phyloP scores from a whole-genome alignment of 2,888 invertebrate species.

The Lepidochrysops patricia region DNA sequence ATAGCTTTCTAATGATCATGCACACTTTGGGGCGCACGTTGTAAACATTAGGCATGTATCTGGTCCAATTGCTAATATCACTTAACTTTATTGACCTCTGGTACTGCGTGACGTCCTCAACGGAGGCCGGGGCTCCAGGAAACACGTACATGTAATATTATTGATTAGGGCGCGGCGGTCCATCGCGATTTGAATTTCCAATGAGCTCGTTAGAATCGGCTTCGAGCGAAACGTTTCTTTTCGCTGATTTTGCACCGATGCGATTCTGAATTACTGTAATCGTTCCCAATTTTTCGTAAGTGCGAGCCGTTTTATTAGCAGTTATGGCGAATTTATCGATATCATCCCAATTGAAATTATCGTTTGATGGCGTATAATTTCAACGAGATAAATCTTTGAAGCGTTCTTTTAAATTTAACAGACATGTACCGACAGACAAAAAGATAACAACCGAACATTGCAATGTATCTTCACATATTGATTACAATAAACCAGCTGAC shows the following conservation, averaged over 20 bases:
- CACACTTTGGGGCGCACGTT: not conserved
- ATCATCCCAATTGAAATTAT: constrained; percentile 16
- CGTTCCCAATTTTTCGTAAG: constrained; percentile 35
- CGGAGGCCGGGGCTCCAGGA: constrained; percentile 51
- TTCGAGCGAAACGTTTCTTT: constrained; percentile 51
- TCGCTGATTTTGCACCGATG: constrained; percentile 48
- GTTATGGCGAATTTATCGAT: constrained; percentile 21
- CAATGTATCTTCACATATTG: no score
- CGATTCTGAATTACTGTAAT: constrained; percentile 43
- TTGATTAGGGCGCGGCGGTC: constrained; percentile 68
- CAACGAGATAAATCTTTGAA: not conserved
- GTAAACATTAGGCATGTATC: not conserved
- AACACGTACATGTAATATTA: constrained; percentile 72
- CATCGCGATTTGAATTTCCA: constrained; percentile 69
- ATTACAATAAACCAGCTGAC: no score
- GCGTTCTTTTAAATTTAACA: not conserved
- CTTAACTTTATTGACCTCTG: constrained; percentile 25
- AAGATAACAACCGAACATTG: no score
- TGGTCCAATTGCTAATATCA: constrained; percentile 5
- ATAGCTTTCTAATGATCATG: no score
- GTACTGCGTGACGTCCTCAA: constrained; percentile 32
- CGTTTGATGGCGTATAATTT: not conserved
- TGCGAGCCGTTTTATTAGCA: constrained; percentile 21
- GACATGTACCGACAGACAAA: no score
- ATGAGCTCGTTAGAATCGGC: constrained; percentile 69